A percentile compares a stretch with the other conserved stretches of the same genome.
phyloP scores from a whole-genome alignment of 2,888 invertebrate species.

The Calliphora vomitoria region DNA sequence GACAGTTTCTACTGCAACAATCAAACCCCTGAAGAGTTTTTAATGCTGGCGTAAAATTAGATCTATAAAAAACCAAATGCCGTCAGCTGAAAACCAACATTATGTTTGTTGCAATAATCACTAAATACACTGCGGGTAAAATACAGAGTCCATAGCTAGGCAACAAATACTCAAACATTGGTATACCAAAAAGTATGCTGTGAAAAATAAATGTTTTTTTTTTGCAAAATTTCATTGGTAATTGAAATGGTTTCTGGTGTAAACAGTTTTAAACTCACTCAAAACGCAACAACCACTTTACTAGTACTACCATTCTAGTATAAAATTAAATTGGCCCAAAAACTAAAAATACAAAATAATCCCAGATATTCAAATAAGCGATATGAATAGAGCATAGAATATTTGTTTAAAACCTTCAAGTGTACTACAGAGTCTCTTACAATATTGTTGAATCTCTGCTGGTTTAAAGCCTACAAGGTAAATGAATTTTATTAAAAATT shows the following conservation, averaged over 20 bases:
- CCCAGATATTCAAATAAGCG: no score
- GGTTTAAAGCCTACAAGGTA: no score
- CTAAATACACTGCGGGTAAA: no score
- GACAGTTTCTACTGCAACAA: constrained; percentile 4
- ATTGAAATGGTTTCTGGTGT: constrained; percentile 4
- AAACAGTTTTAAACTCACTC: constrained; percentile 39
- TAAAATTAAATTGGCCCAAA: constrained; percentile 71
- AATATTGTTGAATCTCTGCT: no score
- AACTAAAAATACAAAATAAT: constrained; percentile 26
- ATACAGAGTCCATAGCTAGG: neutral
- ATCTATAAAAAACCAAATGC: neutral
- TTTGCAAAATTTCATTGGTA: no score
- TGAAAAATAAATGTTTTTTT: neutral
- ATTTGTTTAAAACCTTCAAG: no score
- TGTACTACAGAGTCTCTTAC: no score
- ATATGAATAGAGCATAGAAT: constrained; percentile 33
- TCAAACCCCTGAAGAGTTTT: constrained; percentile 4
- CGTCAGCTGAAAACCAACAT: constrained; percentile 3
- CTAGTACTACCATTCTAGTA: constrained; percentile 63
- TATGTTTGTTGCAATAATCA: constrained; percentile 18
- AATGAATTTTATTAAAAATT: no score
- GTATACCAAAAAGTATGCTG: constrained; percentile 34
- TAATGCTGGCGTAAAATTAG: constrained; percentile 24
- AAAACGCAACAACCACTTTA: constrained; percentile 39
- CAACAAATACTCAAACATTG: neutral